Evolutionary conservation across 1,140 invertebrate species (phyloP).

Genomic region (Oreohelix idahoensis): DNA sequence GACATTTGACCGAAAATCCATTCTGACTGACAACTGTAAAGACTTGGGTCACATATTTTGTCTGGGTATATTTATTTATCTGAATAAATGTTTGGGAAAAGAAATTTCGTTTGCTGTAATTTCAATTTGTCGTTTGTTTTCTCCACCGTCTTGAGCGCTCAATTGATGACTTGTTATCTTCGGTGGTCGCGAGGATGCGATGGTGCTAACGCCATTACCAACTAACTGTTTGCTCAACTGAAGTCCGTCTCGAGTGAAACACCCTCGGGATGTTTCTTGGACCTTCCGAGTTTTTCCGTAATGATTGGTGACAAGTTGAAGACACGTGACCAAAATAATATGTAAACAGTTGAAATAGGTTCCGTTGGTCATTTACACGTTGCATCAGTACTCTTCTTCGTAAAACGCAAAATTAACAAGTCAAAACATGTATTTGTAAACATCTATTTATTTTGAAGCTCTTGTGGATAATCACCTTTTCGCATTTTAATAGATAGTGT

Average conservation of each 20-base stretch:
- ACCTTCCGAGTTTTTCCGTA: background rate
- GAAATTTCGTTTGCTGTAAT: background rate
- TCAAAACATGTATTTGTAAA: too few relatives aligned
- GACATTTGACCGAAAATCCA: background rate
- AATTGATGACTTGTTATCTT: background rate
- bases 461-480: too few relatives aligned
- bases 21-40: background rate
- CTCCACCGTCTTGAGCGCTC: background rate
- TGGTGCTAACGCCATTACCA: background rate
- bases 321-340: background rate
- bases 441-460: too few relatives aligned
- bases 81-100: background rate
- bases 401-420: too few relatives aligned
- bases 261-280: background rate
- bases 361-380: too few relatives aligned
- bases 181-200: background rate
- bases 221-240: background rate
- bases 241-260: background rate
- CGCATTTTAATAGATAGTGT: too few relatives aligned
- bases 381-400: too few relatives aligned
- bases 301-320: background rate
- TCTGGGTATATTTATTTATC: background rate
- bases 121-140: background rate
- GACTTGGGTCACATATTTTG: background rate
- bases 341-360: background rate